A percentile compares a stretch with the other conserved stretches of the same genome.
These are phyloP conservation scores for Anser cygnoides DNA, from an alignment of 2,113 vertebrate species.

Conservation along the genomic window DNA sequence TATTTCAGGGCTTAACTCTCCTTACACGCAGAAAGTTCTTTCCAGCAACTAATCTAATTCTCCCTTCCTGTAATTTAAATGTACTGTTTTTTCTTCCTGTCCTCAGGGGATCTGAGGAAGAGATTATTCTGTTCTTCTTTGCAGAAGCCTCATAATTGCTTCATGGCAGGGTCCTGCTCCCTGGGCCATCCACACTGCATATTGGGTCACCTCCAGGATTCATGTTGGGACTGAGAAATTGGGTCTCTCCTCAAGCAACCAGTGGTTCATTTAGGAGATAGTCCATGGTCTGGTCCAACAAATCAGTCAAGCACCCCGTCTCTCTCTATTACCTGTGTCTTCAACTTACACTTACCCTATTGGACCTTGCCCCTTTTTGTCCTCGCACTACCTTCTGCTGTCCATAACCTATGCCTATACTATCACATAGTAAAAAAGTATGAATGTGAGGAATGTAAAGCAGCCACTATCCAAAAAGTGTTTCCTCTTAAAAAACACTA, in stretches of 20 bases:
- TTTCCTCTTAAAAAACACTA: neutral
- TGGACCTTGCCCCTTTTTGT: neutral
- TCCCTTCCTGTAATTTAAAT: constrained; percentile 41
- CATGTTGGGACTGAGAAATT: neutral
- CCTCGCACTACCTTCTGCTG: neutral
- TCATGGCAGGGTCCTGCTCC: accelerated
- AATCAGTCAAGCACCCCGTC: neutral
- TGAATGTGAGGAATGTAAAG: neutral
- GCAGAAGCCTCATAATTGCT: neutral
- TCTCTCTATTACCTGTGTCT: neutral
- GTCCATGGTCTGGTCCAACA: neutral
- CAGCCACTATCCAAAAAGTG: neutral
- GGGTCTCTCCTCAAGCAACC: neutral
- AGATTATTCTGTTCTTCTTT: constrained; percentile 1
- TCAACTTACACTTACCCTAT: neutral
- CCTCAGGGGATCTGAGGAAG: neutral
- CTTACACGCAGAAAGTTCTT: neutral
- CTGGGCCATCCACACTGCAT: accelerated
- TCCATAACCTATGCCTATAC: neutral
- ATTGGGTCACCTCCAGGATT: neutral
- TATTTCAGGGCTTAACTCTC: constrained; percentile 28
- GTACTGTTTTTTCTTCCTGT: constrained; percentile 33
- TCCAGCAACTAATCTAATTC: constrained; percentile 40
- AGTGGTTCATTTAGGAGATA: neutral
- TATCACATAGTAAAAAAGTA: neutral